Conservation (phyloP, 2,888 invertebrate genomes). For the Busseola fusca region DNA sequence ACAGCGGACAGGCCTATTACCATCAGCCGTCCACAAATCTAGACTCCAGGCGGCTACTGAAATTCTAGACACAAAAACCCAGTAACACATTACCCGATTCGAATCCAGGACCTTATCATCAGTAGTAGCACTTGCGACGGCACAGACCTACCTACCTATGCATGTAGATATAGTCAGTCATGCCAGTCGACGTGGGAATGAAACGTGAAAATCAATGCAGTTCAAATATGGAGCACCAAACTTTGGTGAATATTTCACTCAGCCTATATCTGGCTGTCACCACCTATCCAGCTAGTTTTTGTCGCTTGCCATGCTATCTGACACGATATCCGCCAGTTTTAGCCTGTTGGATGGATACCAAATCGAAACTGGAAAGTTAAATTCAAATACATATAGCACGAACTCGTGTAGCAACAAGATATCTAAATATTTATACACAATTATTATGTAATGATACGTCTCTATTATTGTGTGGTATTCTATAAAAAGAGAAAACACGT, state of each 20-base stretch:
- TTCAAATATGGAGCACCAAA: constrained; percentile 16
- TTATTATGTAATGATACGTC: constrained; percentile 51
- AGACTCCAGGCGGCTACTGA: background rate
- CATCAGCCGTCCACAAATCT: background rate
- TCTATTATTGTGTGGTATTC: constrained; percentile 60
- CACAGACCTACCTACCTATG: background rate
- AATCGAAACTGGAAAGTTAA: constrained; percentile 40
- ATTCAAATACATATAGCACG: constrained; percentile 28
- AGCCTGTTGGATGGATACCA: constrained; percentile 22
- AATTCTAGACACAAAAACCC: background rate
- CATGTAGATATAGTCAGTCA: constrained; percentile 18
- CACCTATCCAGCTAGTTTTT: constrained; percentile 30
- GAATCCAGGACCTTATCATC: background rate
- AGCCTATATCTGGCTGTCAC: constrained; percentile 18
- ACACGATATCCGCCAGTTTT: constrained; percentile 38
- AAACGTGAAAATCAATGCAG: constrained; percentile 26
- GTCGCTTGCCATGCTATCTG: constrained; percentile 9
- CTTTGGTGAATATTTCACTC: constrained; percentile 32
- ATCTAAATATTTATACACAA: constrained; percentile 58
- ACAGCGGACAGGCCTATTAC: background rate
- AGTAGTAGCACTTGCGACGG: background rate
- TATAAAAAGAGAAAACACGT: constrained; percentile 60
- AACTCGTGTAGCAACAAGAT: constrained; percentile 26
- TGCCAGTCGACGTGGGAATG: constrained; percentile 1
- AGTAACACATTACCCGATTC: background rate